These are phyloP conservation scores for Danio aesculapii DNA, from an alignment of 2,797 vertebrate species.

Conservation along the genomic window DNA sequence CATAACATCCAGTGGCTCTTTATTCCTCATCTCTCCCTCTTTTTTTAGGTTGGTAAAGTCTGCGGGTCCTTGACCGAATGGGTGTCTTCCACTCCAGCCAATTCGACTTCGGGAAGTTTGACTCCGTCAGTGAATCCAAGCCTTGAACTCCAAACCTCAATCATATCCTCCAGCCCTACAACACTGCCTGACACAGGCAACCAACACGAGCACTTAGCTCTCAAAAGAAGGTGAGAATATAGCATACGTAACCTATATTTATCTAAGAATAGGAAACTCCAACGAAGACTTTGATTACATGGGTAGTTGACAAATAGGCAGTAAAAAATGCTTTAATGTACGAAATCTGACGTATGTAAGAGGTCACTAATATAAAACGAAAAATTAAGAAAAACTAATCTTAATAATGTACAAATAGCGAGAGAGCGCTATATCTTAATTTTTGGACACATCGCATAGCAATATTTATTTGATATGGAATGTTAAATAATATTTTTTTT, in stretches of 20 bases:
- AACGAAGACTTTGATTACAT: background rate
- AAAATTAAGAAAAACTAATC: too few species aligned
- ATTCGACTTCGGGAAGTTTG: conserved; percentile 48
- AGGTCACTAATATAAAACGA: too few species aligned
- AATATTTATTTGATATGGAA: too few species aligned
- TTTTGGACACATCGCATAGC: too few species aligned
- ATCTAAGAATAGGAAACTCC: background rate
- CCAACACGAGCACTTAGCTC: conserved; percentile 66
- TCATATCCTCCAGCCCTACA: conserved; percentile 41
- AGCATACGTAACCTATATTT: background rate
- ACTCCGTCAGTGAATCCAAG: conserved; percentile 35
- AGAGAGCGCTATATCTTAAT: too few species aligned
- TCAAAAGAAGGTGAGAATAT: conserved; percentile 76
- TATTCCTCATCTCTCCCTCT: background rate
- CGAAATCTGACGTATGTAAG: too few species aligned
- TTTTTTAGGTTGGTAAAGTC: conserved; percentile 77
- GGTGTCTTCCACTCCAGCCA: conserved; percentile 23
- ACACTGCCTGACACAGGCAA: conserved; percentile 7
- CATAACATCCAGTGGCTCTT: background rate
- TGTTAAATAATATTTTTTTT: too few species aligned
- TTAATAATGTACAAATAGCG: too few species aligned
- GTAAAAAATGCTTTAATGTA: too few species aligned
- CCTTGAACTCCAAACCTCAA: conserved; percentile 45
- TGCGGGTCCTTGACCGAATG: conserved; percentile 71
- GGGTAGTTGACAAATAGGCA: too few species aligned